phyloP scores from a whole-genome alignment of 2,888 invertebrate species.

The Anodontia alba region DNA sequence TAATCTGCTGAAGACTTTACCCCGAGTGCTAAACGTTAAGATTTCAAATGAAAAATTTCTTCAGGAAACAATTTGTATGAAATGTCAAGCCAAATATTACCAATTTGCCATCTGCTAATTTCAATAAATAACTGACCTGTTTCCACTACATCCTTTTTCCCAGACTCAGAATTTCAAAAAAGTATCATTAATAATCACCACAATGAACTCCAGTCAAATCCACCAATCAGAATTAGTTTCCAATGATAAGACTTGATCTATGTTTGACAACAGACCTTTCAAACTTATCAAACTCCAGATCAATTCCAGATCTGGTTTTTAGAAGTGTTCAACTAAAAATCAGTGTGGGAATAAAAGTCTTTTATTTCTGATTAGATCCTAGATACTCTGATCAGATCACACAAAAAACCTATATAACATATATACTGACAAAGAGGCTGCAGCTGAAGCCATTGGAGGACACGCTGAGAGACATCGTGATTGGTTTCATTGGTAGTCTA shows the following conservation, averaged over 20 bases:
- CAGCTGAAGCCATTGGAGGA: too few species aligned
- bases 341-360: constrained; percentile 50
- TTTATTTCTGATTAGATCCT: constrained; percentile 40
- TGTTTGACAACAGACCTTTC: constrained; percentile 5
- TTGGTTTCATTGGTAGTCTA: too few species aligned
- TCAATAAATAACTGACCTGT: too few species aligned
- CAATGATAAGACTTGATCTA: background rate
- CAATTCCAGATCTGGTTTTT: constrained; percentile 9
- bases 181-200: background rate
- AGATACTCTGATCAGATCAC: background rate
- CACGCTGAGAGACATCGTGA: too few species aligned
- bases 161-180: background rate
- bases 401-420: constrained; percentile 10
- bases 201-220: background rate
- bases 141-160: too few species aligned
- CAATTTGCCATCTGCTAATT: too few species aligned
- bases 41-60: too few species aligned
- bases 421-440: background rate
- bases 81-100: too few species aligned
- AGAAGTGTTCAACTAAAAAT: constrained; percentile 35
- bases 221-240: constrained; percentile 2
- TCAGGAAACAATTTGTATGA: too few species aligned
- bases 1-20: too few species aligned
- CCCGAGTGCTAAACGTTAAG: too few species aligned
- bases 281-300: constrained; percentile 9